Evolutionary conservation across 2,113 vertebrate species (phyloP).

Genomic region (Podiceps cristatus): DNA sequence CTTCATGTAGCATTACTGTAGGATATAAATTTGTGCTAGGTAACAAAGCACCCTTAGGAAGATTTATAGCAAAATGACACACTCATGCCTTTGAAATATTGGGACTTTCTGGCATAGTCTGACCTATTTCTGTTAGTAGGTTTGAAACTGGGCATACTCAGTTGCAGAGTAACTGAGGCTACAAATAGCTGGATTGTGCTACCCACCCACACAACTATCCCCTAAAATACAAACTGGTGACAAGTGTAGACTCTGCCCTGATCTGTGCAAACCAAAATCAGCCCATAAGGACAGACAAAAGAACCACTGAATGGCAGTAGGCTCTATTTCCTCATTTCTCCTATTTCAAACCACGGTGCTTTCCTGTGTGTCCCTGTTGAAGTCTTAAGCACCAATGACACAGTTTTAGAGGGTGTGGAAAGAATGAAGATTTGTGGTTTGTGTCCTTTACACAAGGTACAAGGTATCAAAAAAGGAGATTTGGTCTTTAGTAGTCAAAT

Average conservation of each 20-base stretch:
- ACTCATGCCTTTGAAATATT: background rate
- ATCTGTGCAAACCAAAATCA: background rate
- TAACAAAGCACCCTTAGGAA: background rate
- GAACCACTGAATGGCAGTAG: rapidly evolving
- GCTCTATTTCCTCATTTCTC: background rate
- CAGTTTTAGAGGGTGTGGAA: background rate
- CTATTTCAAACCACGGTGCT: background rate
- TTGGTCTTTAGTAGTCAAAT: background rate
- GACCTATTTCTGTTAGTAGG: background rate
- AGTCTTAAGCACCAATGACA: background rate
- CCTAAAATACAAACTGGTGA: background rate
- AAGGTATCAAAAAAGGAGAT: background rate
- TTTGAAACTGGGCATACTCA: background rate
- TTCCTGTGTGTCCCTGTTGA: background rate
- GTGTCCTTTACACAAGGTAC: background rate
- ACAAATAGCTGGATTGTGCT: rapidly evolving
- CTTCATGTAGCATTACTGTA: background rate
- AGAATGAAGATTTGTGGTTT: background rate
- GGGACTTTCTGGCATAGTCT: background rate
- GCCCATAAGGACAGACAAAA: background rate
- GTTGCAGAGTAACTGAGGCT: background rate
- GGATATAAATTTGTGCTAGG: background rate
- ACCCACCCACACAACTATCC: background rate
- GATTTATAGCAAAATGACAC: background rate
- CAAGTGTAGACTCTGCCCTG: background rate